Conservation (phyloP, 2,113 vertebrate species). For the Numida meleagris region DNA sequence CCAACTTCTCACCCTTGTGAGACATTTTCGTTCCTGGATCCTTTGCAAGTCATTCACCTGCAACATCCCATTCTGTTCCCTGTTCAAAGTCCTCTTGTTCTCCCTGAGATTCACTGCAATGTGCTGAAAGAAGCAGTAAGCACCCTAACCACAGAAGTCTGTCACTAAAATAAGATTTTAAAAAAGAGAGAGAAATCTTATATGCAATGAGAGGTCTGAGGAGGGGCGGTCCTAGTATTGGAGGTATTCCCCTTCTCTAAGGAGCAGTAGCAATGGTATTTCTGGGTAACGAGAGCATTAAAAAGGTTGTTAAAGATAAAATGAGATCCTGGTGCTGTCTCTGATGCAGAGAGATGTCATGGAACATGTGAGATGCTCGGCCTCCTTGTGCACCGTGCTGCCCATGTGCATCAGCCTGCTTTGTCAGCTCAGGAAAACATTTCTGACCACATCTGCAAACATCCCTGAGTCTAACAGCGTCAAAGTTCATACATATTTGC, state of each 20-base stretch:
- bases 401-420: not conserved
- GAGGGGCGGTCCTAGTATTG: too few species aligned
- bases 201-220: not conserved
- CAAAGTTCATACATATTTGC: not conserved
- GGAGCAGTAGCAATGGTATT: not conserved
- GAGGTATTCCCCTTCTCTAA: not conserved
- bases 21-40: not conserved
- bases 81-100: not conserved
- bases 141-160: too few species aligned
- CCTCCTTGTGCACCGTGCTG: not conserved
- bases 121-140: not conserved
- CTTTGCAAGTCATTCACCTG: not conserved
- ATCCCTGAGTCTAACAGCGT: accelerated
- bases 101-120: not conserved
- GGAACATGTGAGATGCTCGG: accelerated
- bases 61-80: accelerated
- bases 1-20: not conserved
- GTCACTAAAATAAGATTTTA: not conserved
- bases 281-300: not conserved
- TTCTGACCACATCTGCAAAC: not conserved
- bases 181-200: too few species aligned
- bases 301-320: not conserved
- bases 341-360: not conserved
- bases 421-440: not conserved
- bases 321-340: not conserved